phyloP scores from a whole-genome alignment of 2,113 vertebrate species.

The Pedionomus torquatus region DNA sequence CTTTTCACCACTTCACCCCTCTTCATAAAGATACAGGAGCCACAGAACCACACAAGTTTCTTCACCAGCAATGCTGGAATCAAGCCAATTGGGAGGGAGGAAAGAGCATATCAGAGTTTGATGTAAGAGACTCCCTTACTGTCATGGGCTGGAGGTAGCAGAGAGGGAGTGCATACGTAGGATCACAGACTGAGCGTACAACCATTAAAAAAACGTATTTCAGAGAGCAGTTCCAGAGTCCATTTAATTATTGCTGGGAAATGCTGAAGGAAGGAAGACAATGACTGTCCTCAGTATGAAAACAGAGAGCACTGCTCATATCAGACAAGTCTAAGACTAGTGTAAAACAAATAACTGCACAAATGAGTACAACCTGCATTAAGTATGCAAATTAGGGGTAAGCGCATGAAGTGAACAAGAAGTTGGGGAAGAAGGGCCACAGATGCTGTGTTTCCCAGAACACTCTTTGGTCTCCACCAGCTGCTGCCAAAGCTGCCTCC shows the following conservation, averaged over 20 bases:
- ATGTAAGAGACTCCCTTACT: not conserved
- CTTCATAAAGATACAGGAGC: not conserved
- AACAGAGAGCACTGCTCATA: not conserved
- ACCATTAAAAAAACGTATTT: not conserved
- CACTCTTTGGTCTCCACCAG: not conserved
- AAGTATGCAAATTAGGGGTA: not conserved
- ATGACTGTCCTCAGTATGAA: not conserved
- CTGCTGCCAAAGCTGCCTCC: not conserved
- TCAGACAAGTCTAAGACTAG: not conserved
- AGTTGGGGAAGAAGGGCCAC: not conserved
- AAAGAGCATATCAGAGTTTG: not conserved
- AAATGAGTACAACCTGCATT: not conserved
- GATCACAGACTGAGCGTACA: not conserved
- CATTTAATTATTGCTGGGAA: not conserved
- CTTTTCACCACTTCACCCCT: not conserved
- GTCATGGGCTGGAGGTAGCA: not conserved
- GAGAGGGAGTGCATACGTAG: not conserved
- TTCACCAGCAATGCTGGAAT: not conserved
- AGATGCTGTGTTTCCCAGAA: not conserved
- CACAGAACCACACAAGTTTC: not conserved
- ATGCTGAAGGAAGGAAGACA: not conserved
- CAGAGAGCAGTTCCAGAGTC: not conserved
- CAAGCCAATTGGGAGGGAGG: not conserved
- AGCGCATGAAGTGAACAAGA: not conserved
- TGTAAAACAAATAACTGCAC: not conserved